Base-by-base conservation (phyloP, 2,113 vertebrate species). In the Ophiodon elongatus region DNA sequence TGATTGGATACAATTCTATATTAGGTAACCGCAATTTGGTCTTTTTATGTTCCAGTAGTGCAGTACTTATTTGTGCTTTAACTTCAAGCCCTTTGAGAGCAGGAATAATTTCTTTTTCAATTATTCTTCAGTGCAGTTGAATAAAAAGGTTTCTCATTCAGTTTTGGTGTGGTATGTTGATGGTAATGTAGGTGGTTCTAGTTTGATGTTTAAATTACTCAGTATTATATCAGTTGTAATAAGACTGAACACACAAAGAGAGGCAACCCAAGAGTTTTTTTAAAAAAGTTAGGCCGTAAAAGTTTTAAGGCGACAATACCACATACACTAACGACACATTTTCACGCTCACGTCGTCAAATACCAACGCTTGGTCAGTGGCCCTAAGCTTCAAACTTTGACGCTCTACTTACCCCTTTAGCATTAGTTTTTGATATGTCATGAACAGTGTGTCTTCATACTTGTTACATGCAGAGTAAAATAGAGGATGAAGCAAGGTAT, bases 191-290 rank as follows among this genome's bases (percentile, higher is more conserved):
- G 25, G 15, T 47, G 25, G 33, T 54, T 80, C 19, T 54, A 56
- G 57, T 64, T 47, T 67, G 11, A 79, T 33, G 35, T 52, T 64
- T 57, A 68, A 35, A 33, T 62, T 19, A 19, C n/a, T 47, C 63
- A 75, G 27, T 25, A 10, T 62, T 62, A 10, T 21, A 62, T 19
- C 19, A 64, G 21, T 13, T 2, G 2, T 3, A 27, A 9, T 31
- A 41, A 79, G 11, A 31, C 60, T 47, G 14, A 60, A 35, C 27
- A 29, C 15, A 47, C 9, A 59, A 7, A 63, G n/a, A 50, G 8
- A 39, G 31, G 29, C 15, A 33, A 14, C 8, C 5, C 71, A 62
- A 62, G 43, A 63, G n/a, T 33, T 33, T 35, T n/a, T 64, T 35
- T 31, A 21, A 19, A 41, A 31, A 23, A 25, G 14, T 57, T 43